A percentile compares a stretch with the other conserved stretches of the same genome.
These are phyloP conservation scores for Lydus trimaculatus DNA, from an alignment of 2,888 invertebrate species.

Conservation along the genomic window DNA sequence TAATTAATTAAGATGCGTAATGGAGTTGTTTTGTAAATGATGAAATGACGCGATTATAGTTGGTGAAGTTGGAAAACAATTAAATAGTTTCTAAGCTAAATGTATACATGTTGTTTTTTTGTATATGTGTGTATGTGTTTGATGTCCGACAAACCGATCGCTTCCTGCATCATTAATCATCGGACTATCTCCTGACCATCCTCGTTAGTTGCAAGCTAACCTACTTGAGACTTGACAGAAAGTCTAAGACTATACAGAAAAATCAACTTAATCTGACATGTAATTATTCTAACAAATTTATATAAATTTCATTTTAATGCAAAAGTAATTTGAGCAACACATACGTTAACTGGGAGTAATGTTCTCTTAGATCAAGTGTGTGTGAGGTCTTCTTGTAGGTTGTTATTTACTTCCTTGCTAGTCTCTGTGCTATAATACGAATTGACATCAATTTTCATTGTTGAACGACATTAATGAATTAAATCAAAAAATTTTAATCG, in stretches of 20 bases:
- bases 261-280: conserved; percentile 6
- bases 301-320: conserved; percentile 42
- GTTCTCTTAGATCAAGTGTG: conserved; percentile 28
- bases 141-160: conserved; percentile 53
- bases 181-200: conserved; percentile 24
- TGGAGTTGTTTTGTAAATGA: neutral
- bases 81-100: conserved; percentile 17
- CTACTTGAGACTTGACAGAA: conserved; percentile 10
- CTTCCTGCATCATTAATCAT: conserved; percentile 57
- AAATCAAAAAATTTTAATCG: neutral
- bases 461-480: neutral
- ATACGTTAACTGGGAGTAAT: neutral
- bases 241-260: conserved; percentile 12
- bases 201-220: conserved; percentile 22
- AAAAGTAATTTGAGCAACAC: conserved; percentile 36
- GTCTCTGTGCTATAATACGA: conserved; percentile 37
- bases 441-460: neutral
- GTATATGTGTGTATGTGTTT: neutral
- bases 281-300: conserved; percentile 28
- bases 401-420: conserved; percentile 45
- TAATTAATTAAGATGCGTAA: neutral
- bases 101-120: neutral
- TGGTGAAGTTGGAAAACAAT: conserved; percentile 21
- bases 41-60: neutral
- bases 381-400: conserved; percentile 42